These are phyloP conservation scores for Decapterus maruadsi DNA, from an alignment of 2,797 vertebrate species.

Conservation along the genomic window DNA sequence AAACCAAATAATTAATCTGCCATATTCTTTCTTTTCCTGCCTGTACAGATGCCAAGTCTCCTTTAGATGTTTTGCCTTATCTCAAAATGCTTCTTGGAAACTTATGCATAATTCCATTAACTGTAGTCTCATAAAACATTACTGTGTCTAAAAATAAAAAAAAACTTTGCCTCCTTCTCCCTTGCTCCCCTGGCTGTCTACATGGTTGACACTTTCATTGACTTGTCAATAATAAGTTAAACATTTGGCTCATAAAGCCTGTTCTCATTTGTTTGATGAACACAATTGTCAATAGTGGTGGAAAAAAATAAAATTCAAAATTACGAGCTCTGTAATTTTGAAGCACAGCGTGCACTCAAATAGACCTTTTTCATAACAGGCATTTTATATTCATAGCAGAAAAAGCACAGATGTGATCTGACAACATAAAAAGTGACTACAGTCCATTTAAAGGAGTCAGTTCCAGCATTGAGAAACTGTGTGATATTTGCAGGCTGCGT, in stretches of 20 bases:
- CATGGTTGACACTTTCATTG: conserved; percentile 7
- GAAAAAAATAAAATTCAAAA: background rate
- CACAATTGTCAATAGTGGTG: conserved; percentile 3
- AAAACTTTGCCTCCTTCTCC: background rate
- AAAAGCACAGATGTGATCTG: background rate
- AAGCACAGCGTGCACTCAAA: conserved; percentile 3
- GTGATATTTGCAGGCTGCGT: too few species aligned
- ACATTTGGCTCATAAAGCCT: conserved; percentile 10
- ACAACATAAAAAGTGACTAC: background rate
- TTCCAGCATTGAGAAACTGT: background rate
- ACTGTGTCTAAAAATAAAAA: background rate
- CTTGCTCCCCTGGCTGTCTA: background rate
- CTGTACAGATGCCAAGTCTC: background rate
- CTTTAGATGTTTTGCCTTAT: background rate
- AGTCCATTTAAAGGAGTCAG: background rate
- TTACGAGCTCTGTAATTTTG: background rate
- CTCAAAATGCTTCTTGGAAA: background rate
- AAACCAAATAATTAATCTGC: background rate
- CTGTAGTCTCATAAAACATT: conserved; percentile 1
- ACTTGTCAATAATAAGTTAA: conserved; percentile 32
- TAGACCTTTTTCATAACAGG: background rate
- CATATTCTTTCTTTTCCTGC: background rate
- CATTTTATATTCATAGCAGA: background rate
- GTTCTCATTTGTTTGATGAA: conserved; percentile 16
- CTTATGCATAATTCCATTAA: background rate